These are phyloP conservation scores for Diarsia dahlii DNA, from an alignment of 2,888 invertebrate species.

Conservation along the genomic window DNA sequence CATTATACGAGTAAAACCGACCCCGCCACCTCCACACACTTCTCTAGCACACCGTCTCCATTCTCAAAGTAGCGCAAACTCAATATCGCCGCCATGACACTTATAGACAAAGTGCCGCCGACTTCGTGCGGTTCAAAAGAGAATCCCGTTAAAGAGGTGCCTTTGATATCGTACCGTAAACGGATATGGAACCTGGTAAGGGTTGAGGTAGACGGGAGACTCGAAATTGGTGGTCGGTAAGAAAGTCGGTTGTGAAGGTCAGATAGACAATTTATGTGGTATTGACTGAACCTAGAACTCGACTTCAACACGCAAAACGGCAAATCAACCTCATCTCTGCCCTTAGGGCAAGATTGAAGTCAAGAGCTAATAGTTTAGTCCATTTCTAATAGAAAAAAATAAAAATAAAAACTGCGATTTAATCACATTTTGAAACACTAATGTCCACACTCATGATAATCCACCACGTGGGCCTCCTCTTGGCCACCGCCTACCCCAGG, in stretches of 20 bases:
- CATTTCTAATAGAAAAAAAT: too few species aligned
- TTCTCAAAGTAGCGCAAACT: slow-evolving; percentile 53
- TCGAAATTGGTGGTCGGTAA: not conserved
- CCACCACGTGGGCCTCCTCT: too few species aligned
- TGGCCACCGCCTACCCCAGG: too few species aligned
- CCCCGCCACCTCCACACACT: slow-evolving; percentile 17
- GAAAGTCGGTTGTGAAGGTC: not conserved
- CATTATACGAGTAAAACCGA: not conserved
- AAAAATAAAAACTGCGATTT: too few species aligned
- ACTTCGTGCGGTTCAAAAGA: slow-evolving; percentile 42
- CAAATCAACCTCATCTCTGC: too few species aligned
- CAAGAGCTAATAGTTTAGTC: too few species aligned
- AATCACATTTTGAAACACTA: too few species aligned
- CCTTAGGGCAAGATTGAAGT: too few species aligned
- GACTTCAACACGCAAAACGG: too few species aligned
- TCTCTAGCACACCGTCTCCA: not conserved
- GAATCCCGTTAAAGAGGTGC: slow-evolving; percentile 36
- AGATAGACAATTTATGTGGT: too few species aligned
- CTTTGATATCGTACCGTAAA: slow-evolving; percentile 55
- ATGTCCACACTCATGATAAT: too few species aligned
- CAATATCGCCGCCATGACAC: slow-evolving; percentile 57
- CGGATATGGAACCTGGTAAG: slow-evolving; percentile 31
- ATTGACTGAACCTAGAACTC: too few species aligned
- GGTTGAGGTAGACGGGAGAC: not conserved
- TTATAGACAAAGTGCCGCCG: slow-evolving; percentile 51